Conservation (phyloP, 2,113 vertebrate species). For the Macroglossus sobrinus region DNA sequence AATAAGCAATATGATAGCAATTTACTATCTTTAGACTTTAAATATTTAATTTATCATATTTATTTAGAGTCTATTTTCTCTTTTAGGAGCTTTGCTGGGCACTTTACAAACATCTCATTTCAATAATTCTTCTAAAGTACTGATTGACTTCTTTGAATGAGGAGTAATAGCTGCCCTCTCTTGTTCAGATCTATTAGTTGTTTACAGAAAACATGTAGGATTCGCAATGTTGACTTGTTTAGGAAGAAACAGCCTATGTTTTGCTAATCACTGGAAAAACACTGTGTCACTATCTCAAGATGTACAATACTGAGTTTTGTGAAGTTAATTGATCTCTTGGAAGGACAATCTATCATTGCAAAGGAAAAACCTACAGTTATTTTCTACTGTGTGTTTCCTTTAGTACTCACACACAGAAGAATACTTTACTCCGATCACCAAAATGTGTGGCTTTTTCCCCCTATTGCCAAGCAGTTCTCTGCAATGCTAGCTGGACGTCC, state of each 20-base stretch:
- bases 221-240: not conserved
- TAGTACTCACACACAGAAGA: not conserved
- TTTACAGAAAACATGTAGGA: not conserved
- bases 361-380: not conserved
- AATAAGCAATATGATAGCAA: not conserved
- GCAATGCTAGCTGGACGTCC: not conserved
- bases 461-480: not conserved
- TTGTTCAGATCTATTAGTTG: not conserved
- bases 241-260: not conserved
- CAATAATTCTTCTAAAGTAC: not conserved
- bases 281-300: not conserved
- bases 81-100: not conserved
- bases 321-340: not conserved
- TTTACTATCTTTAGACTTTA: not conserved
- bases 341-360: not conserved
- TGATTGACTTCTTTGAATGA: not conserved
- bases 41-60: not conserved
- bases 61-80: not conserved
- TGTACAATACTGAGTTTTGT: not conserved
- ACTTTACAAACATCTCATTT: not conserved
- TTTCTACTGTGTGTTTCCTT: not conserved
- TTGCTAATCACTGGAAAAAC: not conserved
- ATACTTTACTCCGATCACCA: not conserved
- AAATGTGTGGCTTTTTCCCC: not conserved
- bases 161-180: not conserved